Conservation (phyloP, 2,113 vertebrate species). For the Sinocyclocheilus anophthalmus region DNA sequence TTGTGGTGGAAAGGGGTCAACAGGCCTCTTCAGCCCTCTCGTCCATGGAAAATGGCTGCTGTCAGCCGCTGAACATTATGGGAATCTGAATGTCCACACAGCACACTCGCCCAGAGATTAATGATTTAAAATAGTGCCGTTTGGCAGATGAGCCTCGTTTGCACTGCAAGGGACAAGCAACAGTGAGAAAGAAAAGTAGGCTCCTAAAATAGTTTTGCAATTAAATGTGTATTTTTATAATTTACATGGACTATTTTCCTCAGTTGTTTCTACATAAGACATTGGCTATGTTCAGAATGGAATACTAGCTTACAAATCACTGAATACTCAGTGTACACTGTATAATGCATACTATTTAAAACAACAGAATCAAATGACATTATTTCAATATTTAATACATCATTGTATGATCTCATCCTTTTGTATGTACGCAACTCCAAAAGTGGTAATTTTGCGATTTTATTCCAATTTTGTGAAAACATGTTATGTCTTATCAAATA, state of each 20-base stretch:
- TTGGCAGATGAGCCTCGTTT: constrained; percentile 73
- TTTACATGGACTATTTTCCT: not conserved
- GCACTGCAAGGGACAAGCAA: constrained; percentile 21
- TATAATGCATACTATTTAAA: not conserved
- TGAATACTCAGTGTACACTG: not conserved
- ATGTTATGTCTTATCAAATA: not conserved
- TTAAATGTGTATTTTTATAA: not conserved
- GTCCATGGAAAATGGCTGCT: constrained; percentile 74
- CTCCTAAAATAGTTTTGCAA: not conserved
- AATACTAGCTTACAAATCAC: not conserved
- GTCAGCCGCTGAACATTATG: constrained; percentile 78
- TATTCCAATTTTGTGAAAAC: not conserved
- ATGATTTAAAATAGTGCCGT: constrained; percentile 74
- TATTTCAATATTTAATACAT: not conserved
- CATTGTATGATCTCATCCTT: not conserved
- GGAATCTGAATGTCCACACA: constrained; percentile 68
- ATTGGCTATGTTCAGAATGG: not conserved
- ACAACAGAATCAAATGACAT: not conserved
- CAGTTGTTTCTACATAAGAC: not conserved
- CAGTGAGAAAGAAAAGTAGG: not conserved
- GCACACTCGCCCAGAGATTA: constrained; percentile 66
- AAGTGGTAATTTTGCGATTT: not conserved
- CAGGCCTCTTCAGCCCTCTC: constrained; percentile 78
- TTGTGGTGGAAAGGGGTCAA: constrained; percentile 78
- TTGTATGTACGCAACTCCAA: not conserved